Base-by-base conservation (phyloP, 2,797 vertebrate species). In the Balearica regulorum region DNA sequence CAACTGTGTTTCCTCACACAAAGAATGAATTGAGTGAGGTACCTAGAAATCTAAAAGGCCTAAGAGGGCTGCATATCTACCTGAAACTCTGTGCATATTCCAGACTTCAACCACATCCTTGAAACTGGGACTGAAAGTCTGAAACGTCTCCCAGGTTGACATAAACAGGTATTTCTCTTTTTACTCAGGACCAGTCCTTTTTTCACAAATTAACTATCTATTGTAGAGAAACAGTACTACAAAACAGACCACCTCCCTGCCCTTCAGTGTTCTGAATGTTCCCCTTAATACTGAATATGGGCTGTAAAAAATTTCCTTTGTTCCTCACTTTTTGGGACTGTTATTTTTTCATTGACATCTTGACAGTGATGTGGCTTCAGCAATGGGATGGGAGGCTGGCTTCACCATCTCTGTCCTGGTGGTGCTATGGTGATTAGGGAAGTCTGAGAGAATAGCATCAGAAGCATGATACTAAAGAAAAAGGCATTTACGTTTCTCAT, bases 21-120 rank as follows among this genome's bases (percentile, higher is more conserved):
- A 13, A 68, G 15, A 53, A 2, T 25, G 11, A 91, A 57, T 15
- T 69, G 29, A 28, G 19, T 12, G 28, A 73, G 16, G 5, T 43
- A 33, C 9, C 13, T 46, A 48, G 43, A 76, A 60, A 75, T 66
- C 16, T 75, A 49, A 69, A 79, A 79, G 37, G 3, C 4, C 6
- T 44, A 49, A 53, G 10, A 25, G 6, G 2, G 3, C 4, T 48
- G 3, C 69, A 15, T 24, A 41, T 70, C 13, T 61, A 0, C 21
- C 22, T 66, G 20, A 69, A 68, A 61, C 17, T 62, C n/a, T 48
- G 5, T n/a, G 14, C 8, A 20, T 37, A 31, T 69, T 71, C 19
- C 4, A 2, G 5, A 5, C 14, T 76, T 90, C 26, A 72, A 10
- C 28, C 13, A 41, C 7, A 26, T 24, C 41, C 16, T 35, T 83